Base-by-base conservation (phyloP, 2,888 invertebrate species). In the Spodoptera picta region DNA sequence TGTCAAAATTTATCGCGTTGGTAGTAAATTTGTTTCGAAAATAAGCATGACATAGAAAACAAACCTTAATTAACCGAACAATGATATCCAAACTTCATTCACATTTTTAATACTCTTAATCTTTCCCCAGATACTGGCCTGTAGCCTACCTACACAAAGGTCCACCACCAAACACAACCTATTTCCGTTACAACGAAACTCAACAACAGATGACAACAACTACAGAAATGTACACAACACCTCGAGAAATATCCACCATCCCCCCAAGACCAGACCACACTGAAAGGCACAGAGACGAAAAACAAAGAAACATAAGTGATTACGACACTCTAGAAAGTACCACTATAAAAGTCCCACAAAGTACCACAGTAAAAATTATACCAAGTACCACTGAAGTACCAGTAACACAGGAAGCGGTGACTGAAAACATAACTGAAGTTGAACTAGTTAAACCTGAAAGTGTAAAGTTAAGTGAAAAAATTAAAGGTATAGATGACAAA, bases 111-210 rank as follows among this genome's bases (percentile, higher is more conserved):
- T 27, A 27, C 47, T n/a, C 23, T n/a, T 19, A 4, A 5, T 12
- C n/a, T 46, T 41, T 49, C 36, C 48, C 55, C 77, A 95, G 95
- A 78, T 95, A 95, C 75, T 98, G 97, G 97, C 98, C 98, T 0
- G 96, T 98, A 19, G 97, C 97, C 0, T 98, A 98, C 85, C 94
- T 98, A 0, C 98, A 98, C 83, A 96, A 96, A 86, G 96, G 96
- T 65, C 96, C 96, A 43, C 98, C 98, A 4, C 98, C 98, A 0
- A 97, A 97, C 83, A 95, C 96, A 74, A 96, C 96, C 0, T 95
- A 93, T 75, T 94, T 93, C 74, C 86, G 88, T 57, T 94, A 90
- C 77, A 93, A 93, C 69, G 93, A 93, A 48, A 82, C 1, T 69
- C 81, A 6, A 81, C 85, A 5, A 80, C 85, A 66, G 44, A 57